phyloP scores from a whole-genome alignment of 1,140 invertebrate genomes.

The Trialeurodes vaporariorum region DNA sequence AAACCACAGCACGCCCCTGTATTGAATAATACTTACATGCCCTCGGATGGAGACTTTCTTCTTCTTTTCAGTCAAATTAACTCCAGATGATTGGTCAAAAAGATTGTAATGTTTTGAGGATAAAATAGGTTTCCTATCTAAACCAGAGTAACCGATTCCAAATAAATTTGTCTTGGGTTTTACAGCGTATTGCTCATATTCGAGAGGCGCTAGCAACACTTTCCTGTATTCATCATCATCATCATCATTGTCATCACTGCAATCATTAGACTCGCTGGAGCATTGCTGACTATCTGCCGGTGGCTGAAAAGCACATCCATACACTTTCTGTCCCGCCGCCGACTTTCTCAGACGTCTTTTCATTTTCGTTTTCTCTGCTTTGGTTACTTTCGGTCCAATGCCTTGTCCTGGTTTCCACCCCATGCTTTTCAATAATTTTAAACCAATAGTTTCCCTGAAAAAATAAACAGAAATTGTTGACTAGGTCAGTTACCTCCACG shows the following conservation, averaged over 20 bases:
- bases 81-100: conserved; percentile 23
- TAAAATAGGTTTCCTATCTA: conserved; percentile 48
- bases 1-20: too few relatives aligned
- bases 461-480: too few relatives aligned
- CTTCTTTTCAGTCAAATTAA: conserved; percentile 33
- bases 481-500: too few relatives aligned
- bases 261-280: conserved; percentile 6
- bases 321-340: conserved; percentile 39
- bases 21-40: conserved; percentile 45
- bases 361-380: conserved; percentile 41
- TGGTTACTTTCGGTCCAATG: conserved; percentile 59
- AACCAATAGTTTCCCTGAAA: conserved; percentile 71
- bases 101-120: conserved; percentile 35
- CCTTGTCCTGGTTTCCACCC: conserved; percentile 87
- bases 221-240: conserved; percentile 39
- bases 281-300: conserved; percentile 16
- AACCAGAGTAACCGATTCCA: conserved; percentile 80
- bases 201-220: conserved; percentile 72
- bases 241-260: conserved; percentile 26
- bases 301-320: conserved; percentile 53
- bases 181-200: conserved; percentile 57
- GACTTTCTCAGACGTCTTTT: conserved; percentile 32
- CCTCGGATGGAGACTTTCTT: conserved; percentile 71
- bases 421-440: conserved; percentile 72
- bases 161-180: conserved; percentile 68